Percentiles rank a stretch among this genome's conserved stretches.
phyloP scores from a whole-genome alignment of 2,888 invertebrate genomes.

The Teinopalpus imperialis region DNA sequence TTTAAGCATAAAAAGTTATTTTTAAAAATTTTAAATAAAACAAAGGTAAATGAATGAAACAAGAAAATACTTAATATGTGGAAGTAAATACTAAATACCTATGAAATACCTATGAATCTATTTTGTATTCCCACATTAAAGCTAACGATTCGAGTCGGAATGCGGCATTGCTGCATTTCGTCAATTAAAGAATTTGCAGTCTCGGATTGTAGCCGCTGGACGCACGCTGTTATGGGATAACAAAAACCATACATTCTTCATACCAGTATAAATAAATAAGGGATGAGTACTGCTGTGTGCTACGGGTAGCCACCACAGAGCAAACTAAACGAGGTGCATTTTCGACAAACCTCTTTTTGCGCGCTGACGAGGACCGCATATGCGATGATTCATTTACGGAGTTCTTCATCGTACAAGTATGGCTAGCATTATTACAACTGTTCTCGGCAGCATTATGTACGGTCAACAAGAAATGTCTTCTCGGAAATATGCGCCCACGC shows the following conservation, averaged over 20 bases:
- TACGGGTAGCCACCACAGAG: slow-evolving; percentile 48
- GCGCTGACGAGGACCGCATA: slow-evolving; percentile 74
- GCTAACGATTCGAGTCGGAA: slow-evolving; percentile 64
- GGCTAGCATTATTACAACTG: slow-evolving; percentile 78
- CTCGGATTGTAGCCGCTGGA: slow-evolving; percentile 56
- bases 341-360: slow-evolving; percentile 80
- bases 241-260: slow-evolving; percentile 75
- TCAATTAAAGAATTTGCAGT: slow-evolving; percentile 74
- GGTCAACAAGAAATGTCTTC: slow-evolving; percentile 76
- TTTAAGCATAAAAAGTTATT: too few relatives aligned
- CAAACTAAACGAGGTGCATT: slow-evolving; percentile 70
- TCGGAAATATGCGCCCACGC: slow-evolving; percentile 79
- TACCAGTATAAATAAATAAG: slow-evolving; percentile 80
- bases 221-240: slow-evolving; percentile 63
- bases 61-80: not conserved
- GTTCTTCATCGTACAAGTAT: slow-evolving; percentile 73
- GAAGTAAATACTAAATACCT: too few relatives aligned
- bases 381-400: slow-evolving; percentile 80
- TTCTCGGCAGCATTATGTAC: slow-evolving; percentile 76
- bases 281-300: slow-evolving; percentile 68
- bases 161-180: slow-evolving; percentile 65
- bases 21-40: too few relatives aligned
- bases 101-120: slow-evolving; percentile 46
- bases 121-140: slow-evolving; percentile 64
- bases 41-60: too few relatives aligned